Evolutionary conservation across 2,888 invertebrate species (phyloP), one percentile per base, ranked within the genome.

Genomic region (Trypoxylon attenuatum): DNA sequence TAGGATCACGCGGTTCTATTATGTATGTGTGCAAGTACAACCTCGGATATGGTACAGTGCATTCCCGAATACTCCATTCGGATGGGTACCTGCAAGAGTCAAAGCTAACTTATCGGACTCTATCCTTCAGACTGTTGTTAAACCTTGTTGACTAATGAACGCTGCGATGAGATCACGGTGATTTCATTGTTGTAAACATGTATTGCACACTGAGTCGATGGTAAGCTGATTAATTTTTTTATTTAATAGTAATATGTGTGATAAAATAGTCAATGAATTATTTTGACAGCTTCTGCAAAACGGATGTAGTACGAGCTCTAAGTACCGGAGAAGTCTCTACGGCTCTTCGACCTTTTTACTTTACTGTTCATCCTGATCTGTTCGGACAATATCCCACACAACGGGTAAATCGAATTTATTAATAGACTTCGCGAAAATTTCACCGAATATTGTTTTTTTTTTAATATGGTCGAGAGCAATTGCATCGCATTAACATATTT

Each of bases 331-430:
- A 97, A 89, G 91, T 97, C 16, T 94, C 97, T 0, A 94, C 96
- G 19, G 97, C 97, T 0, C 88, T 98, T 43, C 90, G 97, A 63
- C 97, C 97, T 3, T 97, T 98, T 87, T 97, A 97, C 88, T 97
- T 98, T 86, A 93, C 93, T 60, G 97, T 98, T 2, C 98, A 98
- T 89, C 98, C 98, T 8, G 98, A 98, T 89, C 90, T 98, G 43
- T 98, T 98, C 89, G 96, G 96, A 53, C 93, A 94, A 88, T 93
- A 94, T 89, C 98, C 98, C 27, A 92, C 91, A 82, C 95, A 97
- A 89, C 91, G 95, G 87, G 96, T 96, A 89, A 88, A 87, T 80
- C 64, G 21, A 23, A 21, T 25, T 18, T 5, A 6, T 21, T 5
- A 21, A 13, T 46, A 0, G 18, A 29, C 6, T 25, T 10, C 16